Evolutionary conservation across 2,113 vertebrate species (phyloP).

Genomic region (Copsychus sechellarum): DNA sequence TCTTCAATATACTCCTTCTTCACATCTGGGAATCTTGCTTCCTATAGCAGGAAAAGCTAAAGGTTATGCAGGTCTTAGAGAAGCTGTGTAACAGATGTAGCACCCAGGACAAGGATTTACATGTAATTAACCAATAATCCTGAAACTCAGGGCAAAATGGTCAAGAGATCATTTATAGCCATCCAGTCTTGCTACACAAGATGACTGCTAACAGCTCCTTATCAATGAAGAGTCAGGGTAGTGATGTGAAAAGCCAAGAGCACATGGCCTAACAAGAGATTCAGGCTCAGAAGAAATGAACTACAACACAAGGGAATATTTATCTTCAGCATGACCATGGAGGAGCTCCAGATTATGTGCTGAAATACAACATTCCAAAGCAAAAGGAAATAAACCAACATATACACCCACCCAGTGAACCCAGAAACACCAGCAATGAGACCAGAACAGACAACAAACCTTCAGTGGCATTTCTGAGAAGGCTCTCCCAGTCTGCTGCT

Average conservation of each 20-base stretch:
- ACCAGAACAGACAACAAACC: neutral
- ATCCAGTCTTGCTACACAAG: neutral
- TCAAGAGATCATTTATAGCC: neutral
- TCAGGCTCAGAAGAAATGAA: neutral
- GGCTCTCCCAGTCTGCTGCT: neutral
- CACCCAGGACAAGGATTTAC: neutral
- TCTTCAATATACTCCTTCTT: constrained; percentile 77
- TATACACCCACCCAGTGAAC: neutral
- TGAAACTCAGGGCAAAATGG: neutral
- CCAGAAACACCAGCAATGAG: neutral
- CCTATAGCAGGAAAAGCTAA: constrained; percentile 62
- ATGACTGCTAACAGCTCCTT: neutral
- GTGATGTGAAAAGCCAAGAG: neutral
- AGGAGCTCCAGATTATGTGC: neutral
- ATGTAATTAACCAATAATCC: neutral
- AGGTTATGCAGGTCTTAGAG: neutral
- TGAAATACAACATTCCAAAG: constrained; percentile 28
- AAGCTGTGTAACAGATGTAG: neutral
- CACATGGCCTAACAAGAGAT: neutral
- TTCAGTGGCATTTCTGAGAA: neutral
- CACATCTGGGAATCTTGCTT: constrained; percentile 81
- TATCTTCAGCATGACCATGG: neutral
- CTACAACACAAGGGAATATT: neutral
- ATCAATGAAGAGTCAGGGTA: neutral
- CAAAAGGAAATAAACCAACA: neutral